Percentiles rank a stretch among this genome's conserved stretches.
Conservation (phyloP, 2,113 vertebrate genomes). For the Marcusenius ussheri region DNA sequence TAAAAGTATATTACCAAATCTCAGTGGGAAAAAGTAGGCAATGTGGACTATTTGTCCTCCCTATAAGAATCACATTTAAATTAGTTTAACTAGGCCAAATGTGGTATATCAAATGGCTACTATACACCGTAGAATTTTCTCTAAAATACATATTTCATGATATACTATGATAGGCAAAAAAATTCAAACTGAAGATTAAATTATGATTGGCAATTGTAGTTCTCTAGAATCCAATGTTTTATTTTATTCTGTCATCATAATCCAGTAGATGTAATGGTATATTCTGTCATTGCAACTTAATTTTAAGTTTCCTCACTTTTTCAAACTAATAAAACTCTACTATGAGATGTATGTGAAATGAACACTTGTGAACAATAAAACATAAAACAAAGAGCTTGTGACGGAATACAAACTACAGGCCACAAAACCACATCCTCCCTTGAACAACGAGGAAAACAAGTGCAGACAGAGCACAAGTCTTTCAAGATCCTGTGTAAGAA, state of each 20-base stretch:
- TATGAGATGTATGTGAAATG: neutral
- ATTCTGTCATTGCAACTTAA: neutral
- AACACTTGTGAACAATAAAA: neutral
- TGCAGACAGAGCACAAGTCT: neutral
- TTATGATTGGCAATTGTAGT: neutral
- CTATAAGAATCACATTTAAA: neutral
- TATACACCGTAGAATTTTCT: neutral
- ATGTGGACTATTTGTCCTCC: neutral
- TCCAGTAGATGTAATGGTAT: neutral
- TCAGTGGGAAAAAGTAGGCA: neutral
- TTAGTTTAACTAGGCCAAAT: neutral
- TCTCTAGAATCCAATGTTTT: neutral
- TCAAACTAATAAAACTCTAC: neutral
- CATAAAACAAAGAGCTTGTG: neutral
- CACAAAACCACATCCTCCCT: slow-evolving; percentile 23
- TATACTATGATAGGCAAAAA: neutral
- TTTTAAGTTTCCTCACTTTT: neutral
- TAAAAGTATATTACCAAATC: neutral
- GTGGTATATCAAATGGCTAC: neutral
- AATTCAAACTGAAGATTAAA: neutral
- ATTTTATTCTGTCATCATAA: neutral
- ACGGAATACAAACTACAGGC: neutral
- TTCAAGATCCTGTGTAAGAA: neutral
- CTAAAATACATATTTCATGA: neutral
- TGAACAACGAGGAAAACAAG: neutral